phyloP scores from a whole-genome alignment of 2,113 vertebrate genomes.

The Pygoscelis antarcticus region DNA sequence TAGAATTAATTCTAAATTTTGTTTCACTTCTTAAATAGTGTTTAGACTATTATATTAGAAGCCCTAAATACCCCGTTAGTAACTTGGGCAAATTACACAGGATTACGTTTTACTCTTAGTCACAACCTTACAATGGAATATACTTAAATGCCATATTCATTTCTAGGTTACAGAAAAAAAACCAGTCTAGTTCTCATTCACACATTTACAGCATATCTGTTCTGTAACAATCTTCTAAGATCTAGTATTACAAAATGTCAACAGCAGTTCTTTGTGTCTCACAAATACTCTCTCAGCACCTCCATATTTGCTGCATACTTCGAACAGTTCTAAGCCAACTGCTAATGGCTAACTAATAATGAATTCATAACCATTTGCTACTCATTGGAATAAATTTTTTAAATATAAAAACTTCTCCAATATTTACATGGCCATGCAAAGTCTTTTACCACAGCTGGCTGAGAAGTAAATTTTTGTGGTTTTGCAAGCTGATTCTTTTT shows the following conservation, averaged over 20 bases:
- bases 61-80: neutral
- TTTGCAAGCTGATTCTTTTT: slow-evolving; percentile 55
- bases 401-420: neutral
- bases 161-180: neutral
- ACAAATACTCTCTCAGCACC: neutral
- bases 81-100: neutral
- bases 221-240: neutral
- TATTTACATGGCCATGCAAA: neutral
- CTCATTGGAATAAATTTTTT: neutral
- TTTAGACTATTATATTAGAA: neutral
- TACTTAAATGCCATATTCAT: neutral
- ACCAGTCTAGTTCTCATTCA: neutral
- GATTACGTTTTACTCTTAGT: neutral
- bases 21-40: neutral
- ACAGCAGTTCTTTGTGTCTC: neutral
- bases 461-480: slow-evolving; percentile 65
- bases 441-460: slow-evolving; percentile 6
- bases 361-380: neutral
- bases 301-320: neutral
- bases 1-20: neutral
- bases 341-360: neutral
- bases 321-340: neutral
- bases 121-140: neutral
- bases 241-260: neutral
- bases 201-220: neutral